Conservation (phyloP, 2,113 vertebrate species). For the Hydropotes inermis region DNA sequence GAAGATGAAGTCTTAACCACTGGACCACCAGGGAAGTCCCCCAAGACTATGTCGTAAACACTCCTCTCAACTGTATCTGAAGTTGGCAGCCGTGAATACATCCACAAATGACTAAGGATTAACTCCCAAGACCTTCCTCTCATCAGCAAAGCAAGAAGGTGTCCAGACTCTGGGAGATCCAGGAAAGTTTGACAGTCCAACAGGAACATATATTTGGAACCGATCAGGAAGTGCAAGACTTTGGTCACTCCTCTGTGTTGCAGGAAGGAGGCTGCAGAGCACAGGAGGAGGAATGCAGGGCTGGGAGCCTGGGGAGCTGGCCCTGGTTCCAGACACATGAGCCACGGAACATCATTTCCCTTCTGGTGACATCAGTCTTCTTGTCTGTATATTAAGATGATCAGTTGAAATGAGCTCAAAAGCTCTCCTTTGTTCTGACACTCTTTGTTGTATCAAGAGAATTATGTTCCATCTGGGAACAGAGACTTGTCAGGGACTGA, state of each 20-base stretch:
- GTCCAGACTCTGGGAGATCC: not conserved
- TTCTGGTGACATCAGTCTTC: not conserved
- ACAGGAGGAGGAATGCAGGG: not conserved
- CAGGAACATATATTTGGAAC: not conserved
- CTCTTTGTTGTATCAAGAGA: not conserved
- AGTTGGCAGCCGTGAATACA: not conserved
- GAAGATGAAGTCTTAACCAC: not conserved
- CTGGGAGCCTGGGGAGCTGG: not conserved
- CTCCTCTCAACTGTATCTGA: not conserved
- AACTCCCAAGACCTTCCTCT: not conserved
- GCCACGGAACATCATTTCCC: not conserved
- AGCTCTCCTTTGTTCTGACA: not conserved
- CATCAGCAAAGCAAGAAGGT: not conserved
- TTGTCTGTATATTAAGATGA: not conserved
- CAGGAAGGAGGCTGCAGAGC: not conserved
- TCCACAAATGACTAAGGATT: not conserved
- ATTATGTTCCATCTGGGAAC: not conserved
- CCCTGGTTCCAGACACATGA: not conserved
- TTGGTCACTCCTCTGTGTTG: rapidly evolving
- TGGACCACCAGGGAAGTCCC: not conserved
- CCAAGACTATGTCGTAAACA: not conserved
- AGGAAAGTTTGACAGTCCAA: not conserved
- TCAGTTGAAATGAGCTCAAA: not conserved
- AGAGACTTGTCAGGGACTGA: not conserved
- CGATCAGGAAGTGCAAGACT: not conserved